Evolutionary conservation across 2,113 vertebrate species (phyloP), one percentile per base, ranked within the genome.

Genomic region (Corythornis madagascariensis): DNA sequence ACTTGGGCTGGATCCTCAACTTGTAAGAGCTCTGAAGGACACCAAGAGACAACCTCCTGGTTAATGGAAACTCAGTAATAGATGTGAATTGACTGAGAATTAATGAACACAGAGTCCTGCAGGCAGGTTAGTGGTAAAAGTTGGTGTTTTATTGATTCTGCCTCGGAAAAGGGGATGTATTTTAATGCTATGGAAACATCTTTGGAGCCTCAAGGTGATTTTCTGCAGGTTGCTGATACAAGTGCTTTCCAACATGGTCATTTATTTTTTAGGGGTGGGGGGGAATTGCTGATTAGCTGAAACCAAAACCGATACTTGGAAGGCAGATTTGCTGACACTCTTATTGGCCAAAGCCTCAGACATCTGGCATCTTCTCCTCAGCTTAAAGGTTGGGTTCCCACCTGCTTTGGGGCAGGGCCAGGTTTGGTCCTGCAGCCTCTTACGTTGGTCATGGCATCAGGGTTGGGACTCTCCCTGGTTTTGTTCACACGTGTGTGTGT

Each of bases 131-230:
- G 22, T 18, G 42, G 11, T 47, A 21, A 71, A 38, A 12, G 4
- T 33, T 38, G 7, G 0, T 3, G 47, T 71, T 35, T 45, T 45
- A 24, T 33, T 76, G 55, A 11, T 45, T 73, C 70, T 77, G 31
- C 59, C 45, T 69, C 2, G n/a, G 25, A 31, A 48, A 83, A 55
- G 31, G 7, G n/a, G 4, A 9, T 1, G 3, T 1, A 1, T n/a
- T 56, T 65, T 19, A 72, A 22, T 45, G 38, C 19, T 7, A 25
- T 17, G 43, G 26, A 47, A 79, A 19, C 7, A 20, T 11, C 67
- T 24, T 10, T 7, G 61, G 85, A 53, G 48, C 19, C 48, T 42
- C 60, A 55, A 31, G 53, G 59, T 45, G 48, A 6, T 72, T 33
- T 72, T 45, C 59, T 50, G 38, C 59, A 69, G 59, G 10, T 40